A percentile compares a stretch with the other conserved stretches of the same genome.
Conservation (phyloP, 1,140 invertebrate species). For the Bombus cullumanus region DNA sequence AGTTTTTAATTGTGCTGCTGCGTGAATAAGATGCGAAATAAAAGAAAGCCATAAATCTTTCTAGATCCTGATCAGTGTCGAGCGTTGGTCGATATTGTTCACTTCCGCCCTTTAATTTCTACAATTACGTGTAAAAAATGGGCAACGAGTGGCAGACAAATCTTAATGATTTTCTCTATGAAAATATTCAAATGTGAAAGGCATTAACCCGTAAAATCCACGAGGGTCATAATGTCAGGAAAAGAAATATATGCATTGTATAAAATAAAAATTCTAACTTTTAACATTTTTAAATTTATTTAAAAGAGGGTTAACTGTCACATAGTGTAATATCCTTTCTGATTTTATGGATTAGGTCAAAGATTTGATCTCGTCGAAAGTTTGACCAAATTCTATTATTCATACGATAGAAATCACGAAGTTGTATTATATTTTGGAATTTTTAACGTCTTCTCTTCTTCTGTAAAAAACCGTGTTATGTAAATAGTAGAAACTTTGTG, state of each 20-base stretch:
- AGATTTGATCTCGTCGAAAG: neutral
- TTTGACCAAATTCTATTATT: neutral
- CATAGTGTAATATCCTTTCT: neutral
- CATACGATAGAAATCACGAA: neutral
- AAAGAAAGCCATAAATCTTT: neutral
- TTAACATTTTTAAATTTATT: neutral
- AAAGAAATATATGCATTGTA: too few species aligned
- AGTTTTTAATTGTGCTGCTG: neutral
- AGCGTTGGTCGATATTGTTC: conserved; percentile 14
- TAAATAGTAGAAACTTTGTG: neutral
- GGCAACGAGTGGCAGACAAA: too few species aligned
- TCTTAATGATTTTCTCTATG: too few species aligned
- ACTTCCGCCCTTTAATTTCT: neutral
- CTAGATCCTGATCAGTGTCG: too few species aligned
- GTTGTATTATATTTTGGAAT: neutral
- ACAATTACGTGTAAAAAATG: too few species aligned
- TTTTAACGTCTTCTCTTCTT: neutral
- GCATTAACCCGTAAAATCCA: too few species aligned
- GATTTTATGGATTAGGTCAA: neutral
- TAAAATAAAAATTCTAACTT: neutral
- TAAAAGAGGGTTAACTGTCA: neutral
- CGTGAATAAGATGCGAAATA: neutral
- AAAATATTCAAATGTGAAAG: neutral
- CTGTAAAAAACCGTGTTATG: neutral
- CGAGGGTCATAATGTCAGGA: too few species aligned